phyloP scores from a whole-genome alignment of 2,888 invertebrate genomes.

The Drosophila mulleri region DNA sequence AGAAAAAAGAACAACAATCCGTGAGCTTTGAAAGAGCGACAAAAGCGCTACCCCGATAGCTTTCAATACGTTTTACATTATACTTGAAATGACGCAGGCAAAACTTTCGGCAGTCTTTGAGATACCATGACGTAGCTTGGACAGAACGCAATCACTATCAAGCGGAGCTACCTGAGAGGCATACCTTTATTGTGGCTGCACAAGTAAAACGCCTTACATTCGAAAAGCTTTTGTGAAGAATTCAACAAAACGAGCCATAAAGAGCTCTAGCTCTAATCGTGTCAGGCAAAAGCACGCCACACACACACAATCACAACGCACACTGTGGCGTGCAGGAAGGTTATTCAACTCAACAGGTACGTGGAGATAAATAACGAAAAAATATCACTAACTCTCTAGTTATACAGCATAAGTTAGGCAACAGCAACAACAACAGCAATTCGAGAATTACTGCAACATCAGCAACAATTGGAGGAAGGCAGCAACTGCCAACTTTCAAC shows the following conservation, averaged over 20 bases:
- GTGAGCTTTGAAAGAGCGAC: constrained; percentile 49
- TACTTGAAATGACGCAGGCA: constrained; percentile 55
- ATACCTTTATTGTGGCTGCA: not conserved
- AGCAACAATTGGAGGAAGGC: constrained; percentile 28
- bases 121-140: constrained; percentile 64
- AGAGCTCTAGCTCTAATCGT: constrained; percentile 40
- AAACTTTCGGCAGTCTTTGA: constrained; percentile 63
- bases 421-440: not conserved
- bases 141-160: constrained; percentile 42
- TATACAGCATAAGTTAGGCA: constrained; percentile 1
- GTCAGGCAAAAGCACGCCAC: constrained; percentile 46
- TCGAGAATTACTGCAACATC: constrained; percentile 38
- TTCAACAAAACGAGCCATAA: constrained; percentile 25
- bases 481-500: constrained; percentile 7
- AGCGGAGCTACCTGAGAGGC: constrained; percentile 3
- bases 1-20: constrained; percentile 10
- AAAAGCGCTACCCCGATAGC: constrained; percentile 46
- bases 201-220: constrained; percentile 15
- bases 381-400: constrained; percentile 11
- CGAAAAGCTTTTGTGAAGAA: constrained; percentile 41
- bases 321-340: constrained; percentile 36
- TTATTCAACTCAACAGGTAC: constrained; percentile 54
- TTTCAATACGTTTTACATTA: constrained; percentile 51
- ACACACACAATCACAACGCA: constrained; percentile 28
- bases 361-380: constrained; percentile 15